A percentile compares a stretch with the other conserved stretches of the same genome.
Conservation (phyloP, 2,888 invertebrate genomes). For the Cephus pygmeus region DNA sequence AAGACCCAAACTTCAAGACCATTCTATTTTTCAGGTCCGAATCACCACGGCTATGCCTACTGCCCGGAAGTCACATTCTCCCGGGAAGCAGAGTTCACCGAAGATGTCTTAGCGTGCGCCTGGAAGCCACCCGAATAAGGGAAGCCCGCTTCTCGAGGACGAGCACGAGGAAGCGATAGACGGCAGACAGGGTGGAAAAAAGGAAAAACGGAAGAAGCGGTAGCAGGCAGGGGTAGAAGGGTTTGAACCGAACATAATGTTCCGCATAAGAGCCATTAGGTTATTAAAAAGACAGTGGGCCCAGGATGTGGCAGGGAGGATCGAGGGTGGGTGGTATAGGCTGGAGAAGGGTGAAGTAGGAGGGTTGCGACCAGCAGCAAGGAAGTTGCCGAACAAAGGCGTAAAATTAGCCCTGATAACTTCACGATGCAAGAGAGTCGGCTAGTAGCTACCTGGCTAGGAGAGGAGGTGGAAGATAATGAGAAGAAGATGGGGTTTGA, state of each 20-base stretch:
- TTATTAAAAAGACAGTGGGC: slow-evolving; percentile 61
- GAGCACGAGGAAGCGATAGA: background rate
- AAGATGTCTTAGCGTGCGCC: background rate
- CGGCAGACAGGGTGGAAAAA: background rate
- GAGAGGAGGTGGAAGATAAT: slow-evolving; percentile 17
- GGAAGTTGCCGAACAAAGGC: slow-evolving; percentile 45
- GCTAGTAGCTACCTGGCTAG: slow-evolving; percentile 19
- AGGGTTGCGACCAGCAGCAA: slow-evolving; percentile 7
- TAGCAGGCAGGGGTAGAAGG: background rate
- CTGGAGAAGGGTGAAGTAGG: slow-evolving; percentile 10
- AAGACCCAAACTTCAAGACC: background rate
- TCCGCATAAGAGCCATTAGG: slow-evolving; percentile 62
- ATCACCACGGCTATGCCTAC: too few species aligned
- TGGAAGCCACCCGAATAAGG: slow-evolving; percentile 29
- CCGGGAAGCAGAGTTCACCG: background rate
- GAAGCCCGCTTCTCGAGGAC: background rate
- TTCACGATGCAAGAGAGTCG: slow-evolving; percentile 35
- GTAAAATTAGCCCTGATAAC: slow-evolving; percentile 57
- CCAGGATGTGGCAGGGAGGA: slow-evolving; percentile 45
- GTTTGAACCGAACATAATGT: slow-evolving; percentile 40
- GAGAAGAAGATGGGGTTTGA: slow-evolving; percentile 1
- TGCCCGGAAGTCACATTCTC: background rate
- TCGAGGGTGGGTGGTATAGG: slow-evolving; percentile 36
- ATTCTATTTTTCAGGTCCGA: too few species aligned
- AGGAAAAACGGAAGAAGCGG: slow-evolving; percentile 14